phyloP scores from a whole-genome alignment of 1,140 invertebrate genomes.

The Papilio machaon region DNA sequence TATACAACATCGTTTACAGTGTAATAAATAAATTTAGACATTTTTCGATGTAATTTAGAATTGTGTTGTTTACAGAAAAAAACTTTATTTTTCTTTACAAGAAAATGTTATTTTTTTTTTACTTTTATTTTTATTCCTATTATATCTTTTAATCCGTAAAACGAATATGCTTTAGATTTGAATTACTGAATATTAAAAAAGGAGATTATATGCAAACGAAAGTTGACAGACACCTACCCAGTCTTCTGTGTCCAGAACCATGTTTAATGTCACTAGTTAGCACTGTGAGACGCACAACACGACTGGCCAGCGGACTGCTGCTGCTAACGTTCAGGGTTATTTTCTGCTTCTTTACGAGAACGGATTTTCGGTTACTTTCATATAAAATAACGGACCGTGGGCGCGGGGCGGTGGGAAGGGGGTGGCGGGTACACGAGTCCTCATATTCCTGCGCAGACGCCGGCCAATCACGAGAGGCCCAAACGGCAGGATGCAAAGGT shows the following conservation, averaged over 20 bases:
- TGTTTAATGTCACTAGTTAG: slow-evolving; percentile 79
- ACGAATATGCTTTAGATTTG: background rate
- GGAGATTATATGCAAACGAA: slow-evolving; percentile 29
- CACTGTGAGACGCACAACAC: slow-evolving; percentile 81
- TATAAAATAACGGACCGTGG: slow-evolving; percentile 63
- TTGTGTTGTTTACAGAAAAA: background rate
- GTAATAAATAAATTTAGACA: background rate
- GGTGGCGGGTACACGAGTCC: slow-evolving; percentile 54
- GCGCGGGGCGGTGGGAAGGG: slow-evolving; percentile 48
- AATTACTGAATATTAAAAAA: slow-evolving; percentile 36
- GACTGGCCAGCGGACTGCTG: slow-evolving; percentile 70
- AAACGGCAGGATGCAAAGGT: slow-evolving; percentile 80
- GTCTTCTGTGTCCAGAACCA: slow-evolving; percentile 80
- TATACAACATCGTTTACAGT: background rate
- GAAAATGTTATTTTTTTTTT: no score
- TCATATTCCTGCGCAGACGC: slow-evolving; percentile 68
- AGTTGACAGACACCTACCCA: slow-evolving; percentile 67
- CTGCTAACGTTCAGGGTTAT: slow-evolving; percentile 80
- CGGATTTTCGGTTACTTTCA: slow-evolving; percentile 73
- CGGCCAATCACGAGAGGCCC: slow-evolving; percentile 75
- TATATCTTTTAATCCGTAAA: background rate
- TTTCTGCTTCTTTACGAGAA: slow-evolving; percentile 74
- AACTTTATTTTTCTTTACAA: no score
- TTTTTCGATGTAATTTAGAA: background rate
- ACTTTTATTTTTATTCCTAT: slow-evolving; percentile 7